phyloP scores from a whole-genome alignment of 2,888 invertebrate genomes.

The Antitype chi region DNA sequence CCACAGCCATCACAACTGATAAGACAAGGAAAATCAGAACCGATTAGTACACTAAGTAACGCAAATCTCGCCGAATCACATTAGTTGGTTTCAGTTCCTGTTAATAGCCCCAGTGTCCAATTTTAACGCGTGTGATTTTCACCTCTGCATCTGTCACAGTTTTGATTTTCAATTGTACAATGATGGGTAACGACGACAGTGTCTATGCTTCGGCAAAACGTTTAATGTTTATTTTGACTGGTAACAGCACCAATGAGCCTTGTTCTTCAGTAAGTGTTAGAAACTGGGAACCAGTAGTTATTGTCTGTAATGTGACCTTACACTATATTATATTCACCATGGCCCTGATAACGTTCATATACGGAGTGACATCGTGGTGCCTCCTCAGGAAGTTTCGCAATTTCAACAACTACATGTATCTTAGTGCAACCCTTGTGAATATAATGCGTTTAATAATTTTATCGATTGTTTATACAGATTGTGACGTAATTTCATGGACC shows the following conservation, averaged over 20 bases:
- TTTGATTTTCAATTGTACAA: background rate
- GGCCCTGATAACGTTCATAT: constrained; percentile 27
- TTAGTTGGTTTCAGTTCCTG: background rate
- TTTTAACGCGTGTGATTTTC: background rate
- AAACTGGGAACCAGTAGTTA: background rate
- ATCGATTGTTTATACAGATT: constrained; percentile 4
- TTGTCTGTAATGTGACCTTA: background rate
- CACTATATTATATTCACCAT: constrained; percentile 14
- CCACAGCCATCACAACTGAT: constrained; percentile 18
- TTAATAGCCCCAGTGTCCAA: background rate
- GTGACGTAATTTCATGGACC: background rate
- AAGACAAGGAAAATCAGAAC: background rate
- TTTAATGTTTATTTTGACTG: background rate
- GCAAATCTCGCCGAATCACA: background rate
- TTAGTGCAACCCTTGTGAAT: constrained; percentile 43
- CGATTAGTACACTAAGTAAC: constrained; percentile 1
- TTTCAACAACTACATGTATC: constrained; percentile 46
- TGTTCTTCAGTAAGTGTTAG: background rate
- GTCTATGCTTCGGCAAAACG: background rate
- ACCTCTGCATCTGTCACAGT: background rate
- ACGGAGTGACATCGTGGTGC: constrained; percentile 49
- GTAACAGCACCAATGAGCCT: background rate
- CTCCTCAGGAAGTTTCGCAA: constrained; percentile 39
- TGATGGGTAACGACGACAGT: background rate
- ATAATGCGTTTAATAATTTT: constrained; percentile 23